phyloP scores from a whole-genome alignment of 1,140 invertebrate genomes.

The Listronotus bonariensis region DNA sequence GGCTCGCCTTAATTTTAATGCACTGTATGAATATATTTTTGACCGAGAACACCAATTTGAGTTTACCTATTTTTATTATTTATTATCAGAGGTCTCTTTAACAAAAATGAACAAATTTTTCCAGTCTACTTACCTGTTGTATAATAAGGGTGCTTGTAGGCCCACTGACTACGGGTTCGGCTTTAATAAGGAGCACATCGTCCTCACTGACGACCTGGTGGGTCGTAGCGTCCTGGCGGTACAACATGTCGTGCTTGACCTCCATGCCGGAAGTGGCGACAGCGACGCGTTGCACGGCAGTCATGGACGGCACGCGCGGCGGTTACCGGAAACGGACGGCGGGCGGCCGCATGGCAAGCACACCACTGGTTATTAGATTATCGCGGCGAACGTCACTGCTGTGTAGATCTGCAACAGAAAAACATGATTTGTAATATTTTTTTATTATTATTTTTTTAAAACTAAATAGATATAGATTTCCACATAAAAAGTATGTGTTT shows the following conservation, averaged over 20 bases:
- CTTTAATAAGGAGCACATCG: constrained; percentile 52
- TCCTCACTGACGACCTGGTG: constrained; percentile 40
- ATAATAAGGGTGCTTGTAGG: constrained; percentile 34
- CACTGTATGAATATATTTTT: too few relatives aligned
- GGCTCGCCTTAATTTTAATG: too few relatives aligned
- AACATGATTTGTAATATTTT: too few relatives aligned
- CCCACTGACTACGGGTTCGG: constrained; percentile 49
- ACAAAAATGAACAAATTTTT: too few relatives aligned
- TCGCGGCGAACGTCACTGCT: constrained; percentile 4
- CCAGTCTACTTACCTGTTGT: constrained; percentile 21
- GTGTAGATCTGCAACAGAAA: constrained; percentile 42
- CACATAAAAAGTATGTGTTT: too few relatives aligned
- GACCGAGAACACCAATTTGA: too few relatives aligned
- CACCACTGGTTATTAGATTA: constrained; percentile 13
- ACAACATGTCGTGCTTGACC: constrained; percentile 53
- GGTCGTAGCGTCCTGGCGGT: constrained; percentile 27
- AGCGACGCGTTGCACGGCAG: constrained; percentile 43
- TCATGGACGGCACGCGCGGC: constrained; percentile 43
- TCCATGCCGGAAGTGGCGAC: constrained; percentile 44
- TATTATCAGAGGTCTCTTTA: too few relatives aligned
- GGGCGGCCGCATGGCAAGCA: constrained; percentile 32
- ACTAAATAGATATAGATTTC: too few relatives aligned
- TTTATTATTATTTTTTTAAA: too few relatives aligned
- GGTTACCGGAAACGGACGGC: constrained; percentile 39
- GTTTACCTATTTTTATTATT: too few relatives aligned